phyloP scores from a whole-genome alignment of 2,113 vertebrate genomes.

The Ptilorrhoa leucosticta region DNA sequence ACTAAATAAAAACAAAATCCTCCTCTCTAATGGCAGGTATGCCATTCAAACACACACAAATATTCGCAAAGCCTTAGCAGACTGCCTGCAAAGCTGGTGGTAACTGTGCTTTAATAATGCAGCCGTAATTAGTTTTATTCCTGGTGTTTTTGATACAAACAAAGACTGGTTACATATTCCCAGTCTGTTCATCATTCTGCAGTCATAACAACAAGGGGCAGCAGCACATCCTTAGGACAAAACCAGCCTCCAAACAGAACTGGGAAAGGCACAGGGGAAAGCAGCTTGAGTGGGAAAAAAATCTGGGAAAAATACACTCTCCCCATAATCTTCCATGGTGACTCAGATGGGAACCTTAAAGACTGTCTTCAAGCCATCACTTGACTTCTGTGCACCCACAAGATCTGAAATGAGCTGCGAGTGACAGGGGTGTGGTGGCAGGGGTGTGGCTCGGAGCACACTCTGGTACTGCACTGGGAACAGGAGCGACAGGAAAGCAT shows the following conservation, averaged over 20 bases:
- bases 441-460: not conserved
- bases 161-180: not conserved
- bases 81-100: not conserved
- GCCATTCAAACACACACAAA: not conserved
- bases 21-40: not conserved
- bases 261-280: not conserved
- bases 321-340: not conserved
- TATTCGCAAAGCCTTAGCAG: not conserved
- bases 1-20: not conserved
- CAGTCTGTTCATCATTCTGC: slow-evolving; percentile 6
- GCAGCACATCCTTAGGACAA: not conserved
- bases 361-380: slow-evolving; percentile 41
- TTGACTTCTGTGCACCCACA: not conserved
- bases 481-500: not conserved
- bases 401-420: not conserved
- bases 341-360: not conserved
- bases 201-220: not conserved
- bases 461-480: not conserved
- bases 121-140: not conserved
- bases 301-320: slow-evolving; percentile 6
- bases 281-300: slow-evolving; percentile 25
- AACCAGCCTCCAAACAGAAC: not conserved
- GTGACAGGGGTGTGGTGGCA: not conserved
- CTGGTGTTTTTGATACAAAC: not conserved
- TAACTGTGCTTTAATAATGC: slow-evolving; percentile 7